Percentiles rank a stretch among this genome's conserved stretches.
These are phyloP conservation scores for Morus bassanus DNA, from an alignment of 2,797 vertebrate species.

Conservation along the genomic window DNA sequence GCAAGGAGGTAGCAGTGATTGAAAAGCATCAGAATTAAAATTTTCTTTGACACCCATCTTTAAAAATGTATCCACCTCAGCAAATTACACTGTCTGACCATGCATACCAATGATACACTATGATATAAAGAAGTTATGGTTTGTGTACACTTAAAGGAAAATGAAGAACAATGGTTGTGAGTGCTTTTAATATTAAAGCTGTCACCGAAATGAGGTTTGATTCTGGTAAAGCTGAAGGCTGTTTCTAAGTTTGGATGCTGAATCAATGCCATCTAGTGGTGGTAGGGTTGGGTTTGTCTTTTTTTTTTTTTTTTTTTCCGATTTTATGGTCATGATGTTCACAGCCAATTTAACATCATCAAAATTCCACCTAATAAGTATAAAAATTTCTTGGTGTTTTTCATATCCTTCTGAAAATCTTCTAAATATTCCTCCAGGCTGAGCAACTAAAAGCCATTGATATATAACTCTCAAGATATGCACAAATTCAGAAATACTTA, in stretches of 20 bases:
- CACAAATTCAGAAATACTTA: not conserved
- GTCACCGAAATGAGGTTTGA: not conserved
- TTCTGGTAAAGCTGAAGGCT: not conserved
- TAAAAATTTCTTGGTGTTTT: not conserved
- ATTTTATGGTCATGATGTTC: not conserved
- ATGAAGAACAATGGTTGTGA: not conserved
- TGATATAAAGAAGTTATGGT: not conserved
- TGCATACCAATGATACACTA: no score
- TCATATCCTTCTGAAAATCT: not conserved
- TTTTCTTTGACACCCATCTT: not conserved
- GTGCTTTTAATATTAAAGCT: not conserved
- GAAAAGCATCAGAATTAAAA: not conserved
- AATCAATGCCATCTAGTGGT: slow-evolving; percentile 76
- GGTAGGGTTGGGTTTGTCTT: not conserved
- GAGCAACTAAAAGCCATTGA: not conserved
- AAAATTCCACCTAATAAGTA: not conserved
- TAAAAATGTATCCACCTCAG: not conserved
- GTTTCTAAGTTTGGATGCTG: slow-evolving; percentile 39
- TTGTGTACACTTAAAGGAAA: not conserved
- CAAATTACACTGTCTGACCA: not conserved
- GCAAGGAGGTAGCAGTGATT: not conserved
- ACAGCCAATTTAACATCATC: not conserved
- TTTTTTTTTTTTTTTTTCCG: accelerated
- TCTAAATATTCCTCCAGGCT: not conserved
- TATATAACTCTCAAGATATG: accelerated